A percentile compares a stretch with the other conserved stretches of the same genome.
Conservation (phyloP, 2,113 vertebrate genomes). For the Ia io region DNA sequence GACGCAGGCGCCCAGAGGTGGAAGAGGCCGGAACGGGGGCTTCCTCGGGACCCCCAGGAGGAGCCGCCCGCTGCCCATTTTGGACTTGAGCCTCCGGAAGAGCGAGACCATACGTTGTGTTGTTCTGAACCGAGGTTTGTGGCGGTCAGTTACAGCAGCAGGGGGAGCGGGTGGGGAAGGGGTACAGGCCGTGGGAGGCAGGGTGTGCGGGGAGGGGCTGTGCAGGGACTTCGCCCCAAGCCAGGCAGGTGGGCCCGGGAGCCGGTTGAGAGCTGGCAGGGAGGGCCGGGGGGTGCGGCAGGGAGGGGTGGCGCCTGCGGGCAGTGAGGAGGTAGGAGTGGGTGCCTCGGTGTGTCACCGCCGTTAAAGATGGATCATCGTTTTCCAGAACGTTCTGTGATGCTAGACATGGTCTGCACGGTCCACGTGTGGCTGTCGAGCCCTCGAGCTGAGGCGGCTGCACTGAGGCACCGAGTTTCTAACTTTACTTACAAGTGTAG, state of each 20-base stretch:
- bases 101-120: fast-evolving
- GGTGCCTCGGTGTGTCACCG: not conserved
- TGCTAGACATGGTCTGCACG: no score
- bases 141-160: fast-evolving
- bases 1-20: not conserved
- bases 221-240: no score
- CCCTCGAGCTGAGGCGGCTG: not conserved
- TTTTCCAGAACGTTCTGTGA: not conserved
- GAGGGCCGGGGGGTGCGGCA: not conserved
- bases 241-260: not conserved
- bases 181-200: no score
- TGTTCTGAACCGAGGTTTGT: fast-evolving
- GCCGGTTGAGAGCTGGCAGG: fast-evolving
- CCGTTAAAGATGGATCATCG: not conserved
- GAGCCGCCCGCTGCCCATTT: fast-evolving
- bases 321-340: not conserved
- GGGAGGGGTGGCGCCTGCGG: not conserved
- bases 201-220: fast-evolving
- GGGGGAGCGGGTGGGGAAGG: no score
- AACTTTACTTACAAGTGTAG: fast-evolving
- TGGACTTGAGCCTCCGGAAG: not conserved
- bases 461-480: not conserved
- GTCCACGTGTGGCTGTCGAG: not conserved
- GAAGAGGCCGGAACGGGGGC: not conserved
- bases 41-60: not conserved